These are phyloP conservation scores for Lates calcarifer DNA, from an alignment of 2,113 vertebrate species.

Conservation along the genomic window DNA sequence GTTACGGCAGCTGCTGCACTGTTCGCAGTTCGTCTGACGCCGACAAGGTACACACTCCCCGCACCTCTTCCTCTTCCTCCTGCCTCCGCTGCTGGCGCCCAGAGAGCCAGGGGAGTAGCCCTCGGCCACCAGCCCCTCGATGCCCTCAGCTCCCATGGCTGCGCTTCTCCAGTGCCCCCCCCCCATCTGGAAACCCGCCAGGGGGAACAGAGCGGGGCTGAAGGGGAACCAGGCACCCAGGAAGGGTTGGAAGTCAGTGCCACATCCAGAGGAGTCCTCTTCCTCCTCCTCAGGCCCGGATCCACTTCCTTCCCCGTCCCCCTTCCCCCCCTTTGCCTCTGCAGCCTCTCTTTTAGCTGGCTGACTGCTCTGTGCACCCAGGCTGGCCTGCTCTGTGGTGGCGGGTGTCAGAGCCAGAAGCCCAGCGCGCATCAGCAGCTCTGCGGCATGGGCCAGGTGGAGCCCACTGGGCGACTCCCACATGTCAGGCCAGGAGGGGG, in stretches of 20 bases:
- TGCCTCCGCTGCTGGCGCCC: constrained; percentile 90
- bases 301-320: constrained; percentile 88
- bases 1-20: constrained; percentile 99
- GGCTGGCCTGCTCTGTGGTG: constrained; percentile 74
- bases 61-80: constrained; percentile 99
- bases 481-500: constrained; percentile 90
- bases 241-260: constrained; percentile 96
- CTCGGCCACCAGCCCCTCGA: constrained; percentile 95
- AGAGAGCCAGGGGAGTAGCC: constrained; percentile 88
- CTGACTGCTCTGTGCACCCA: constrained; percentile 73
- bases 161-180: constrained; percentile 85
- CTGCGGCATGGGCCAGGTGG: constrained; percentile 96
- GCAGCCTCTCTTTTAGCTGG: constrained; percentile 66
- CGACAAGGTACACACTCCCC: constrained; percentile 97
- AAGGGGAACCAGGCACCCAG: constrained; percentile 92
- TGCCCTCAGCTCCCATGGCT: constrained; percentile 86
- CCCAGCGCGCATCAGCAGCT: constrained; percentile 96
- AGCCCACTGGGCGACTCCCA: constrained; percentile 94
- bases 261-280: constrained; percentile 91
- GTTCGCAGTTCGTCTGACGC: constrained; percentile 98
- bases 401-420: constrained; percentile 85
- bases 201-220: constrained; percentile 97
- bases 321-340: constrained; percentile 83
- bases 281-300: constrained; percentile 87
- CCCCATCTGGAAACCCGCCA: constrained; percentile 95